Percentiles rank a stretch among this genome's conserved stretches.
phyloP scores from a whole-genome alignment of 2,888 invertebrate genomes.

The Harpagoxenus sublaevis region DNA sequence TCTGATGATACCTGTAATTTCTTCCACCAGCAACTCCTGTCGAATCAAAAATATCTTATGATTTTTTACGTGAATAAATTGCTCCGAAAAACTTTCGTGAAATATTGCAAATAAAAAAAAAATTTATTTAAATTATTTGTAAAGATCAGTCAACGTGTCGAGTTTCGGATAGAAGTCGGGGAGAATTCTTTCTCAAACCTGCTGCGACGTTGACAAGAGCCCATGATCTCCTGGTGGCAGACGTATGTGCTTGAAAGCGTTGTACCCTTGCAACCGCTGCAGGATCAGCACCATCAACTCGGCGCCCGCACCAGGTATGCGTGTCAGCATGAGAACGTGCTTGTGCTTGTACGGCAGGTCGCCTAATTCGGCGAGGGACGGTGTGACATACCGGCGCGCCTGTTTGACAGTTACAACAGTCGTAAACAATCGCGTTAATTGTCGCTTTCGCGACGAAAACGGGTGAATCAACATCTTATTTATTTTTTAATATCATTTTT shows the following conservation, averaged over 20 bases:
- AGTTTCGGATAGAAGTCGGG: neutral
- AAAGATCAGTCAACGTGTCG: neutral
- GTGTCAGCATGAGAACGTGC: conserved; percentile 88
- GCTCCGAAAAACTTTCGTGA: neutral
- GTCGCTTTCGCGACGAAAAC: neutral
- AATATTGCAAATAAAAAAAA: neutral
- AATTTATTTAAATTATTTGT: neutral
- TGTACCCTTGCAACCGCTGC: conserved; percentile 88
- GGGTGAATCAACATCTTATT: neutral
- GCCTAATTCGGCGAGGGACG: conserved; percentile 87
- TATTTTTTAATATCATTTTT: neutral
- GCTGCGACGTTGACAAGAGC: conserved; percentile 81
- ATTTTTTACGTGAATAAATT: neutral
- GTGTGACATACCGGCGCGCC: conserved; percentile 85
- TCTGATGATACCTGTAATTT: conserved; percentile 86
- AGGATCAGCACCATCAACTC: conserved; percentile 88
- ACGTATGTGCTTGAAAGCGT: conserved; percentile 88
- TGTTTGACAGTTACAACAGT: conserved; percentile 47
- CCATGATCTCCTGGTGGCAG: conserved; percentile 84
- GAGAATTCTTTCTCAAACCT: conserved; percentile 81
- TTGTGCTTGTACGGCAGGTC: conserved; percentile 86
- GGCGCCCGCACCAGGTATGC: conserved; percentile 88
- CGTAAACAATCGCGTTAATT: neutral
- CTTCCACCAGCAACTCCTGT: conserved; percentile 87
- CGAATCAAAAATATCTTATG: conserved; percentile 60